Evolutionary conservation across 1,140 invertebrate genomes (phyloP).

Genomic region (Plodia interpunctella): DNA sequence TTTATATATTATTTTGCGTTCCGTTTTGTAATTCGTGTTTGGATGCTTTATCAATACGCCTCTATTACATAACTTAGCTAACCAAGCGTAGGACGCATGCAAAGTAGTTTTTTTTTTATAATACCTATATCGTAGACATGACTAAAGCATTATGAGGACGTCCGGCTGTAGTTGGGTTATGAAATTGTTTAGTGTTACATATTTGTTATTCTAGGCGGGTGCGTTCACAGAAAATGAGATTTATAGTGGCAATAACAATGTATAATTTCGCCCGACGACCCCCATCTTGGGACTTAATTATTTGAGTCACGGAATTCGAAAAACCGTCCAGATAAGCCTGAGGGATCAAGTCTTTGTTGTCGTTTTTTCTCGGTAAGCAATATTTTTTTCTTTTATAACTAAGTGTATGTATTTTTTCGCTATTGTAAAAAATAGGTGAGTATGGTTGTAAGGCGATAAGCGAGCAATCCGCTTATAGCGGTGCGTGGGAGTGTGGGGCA

Average conservation of each 20-base stretch:
- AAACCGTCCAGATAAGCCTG: slow-evolving; percentile 57
- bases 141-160: slow-evolving; percentile 12
- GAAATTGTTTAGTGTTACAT: slow-evolving; percentile 14
- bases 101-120: too few species aligned
- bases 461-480: slow-evolving; percentile 65
- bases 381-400: slow-evolving; percentile 54
- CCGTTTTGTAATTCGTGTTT: too few species aligned
- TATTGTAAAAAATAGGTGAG: slow-evolving; percentile 64
- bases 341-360: slow-evolving; percentile 62
- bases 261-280: slow-evolving; percentile 68
- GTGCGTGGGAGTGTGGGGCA: slow-evolving; percentile 39
- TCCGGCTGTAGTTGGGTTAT: not conserved
- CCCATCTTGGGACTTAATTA: slow-evolving; percentile 65
- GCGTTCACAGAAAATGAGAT: slow-evolving; percentile 60
- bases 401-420: slow-evolving; percentile 40
- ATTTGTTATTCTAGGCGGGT: slow-evolving; percentile 56
- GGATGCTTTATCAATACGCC: too few species aligned
- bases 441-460: slow-evolving; percentile 62
- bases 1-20: too few species aligned
- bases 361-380: slow-evolving; percentile 51
- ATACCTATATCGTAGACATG: slow-evolving; percentile 18
- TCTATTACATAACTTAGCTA: too few species aligned
- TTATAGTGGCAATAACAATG: slow-evolving; percentile 70
- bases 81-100: too few species aligned
- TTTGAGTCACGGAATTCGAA: slow-evolving; percentile 74